phyloP scores from a whole-genome alignment of 2,113 vertebrate genomes.

The Centrocercus urophasianus region DNA sequence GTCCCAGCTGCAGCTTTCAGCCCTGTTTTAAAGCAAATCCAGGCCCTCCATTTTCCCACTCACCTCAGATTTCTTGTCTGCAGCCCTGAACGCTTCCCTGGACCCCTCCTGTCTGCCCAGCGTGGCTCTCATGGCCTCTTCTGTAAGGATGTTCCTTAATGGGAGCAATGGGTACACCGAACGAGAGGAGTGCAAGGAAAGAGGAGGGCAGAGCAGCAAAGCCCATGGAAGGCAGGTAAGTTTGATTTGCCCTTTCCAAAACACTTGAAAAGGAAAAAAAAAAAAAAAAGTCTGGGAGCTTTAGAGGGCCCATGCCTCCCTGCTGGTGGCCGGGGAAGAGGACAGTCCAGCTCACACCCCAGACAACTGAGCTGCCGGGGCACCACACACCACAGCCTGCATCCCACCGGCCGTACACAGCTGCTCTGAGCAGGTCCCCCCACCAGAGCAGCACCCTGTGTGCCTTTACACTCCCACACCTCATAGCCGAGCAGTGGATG shows the following conservation, averaged over 20 bases:
- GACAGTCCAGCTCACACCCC: neutral
- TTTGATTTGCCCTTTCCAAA: neutral
- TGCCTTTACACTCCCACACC: neutral
- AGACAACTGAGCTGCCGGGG: fast-evolving
- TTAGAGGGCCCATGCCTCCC: neutral
- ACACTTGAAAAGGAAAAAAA: neutral
- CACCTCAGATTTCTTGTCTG: neutral
- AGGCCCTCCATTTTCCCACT: neutral
- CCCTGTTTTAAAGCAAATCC: neutral
- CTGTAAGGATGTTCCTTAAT: neutral
- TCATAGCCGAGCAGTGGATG: neutral
- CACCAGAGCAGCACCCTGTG: neutral
- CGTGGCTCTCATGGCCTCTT: neutral
- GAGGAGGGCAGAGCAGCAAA: neutral
- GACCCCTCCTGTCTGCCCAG: neutral
- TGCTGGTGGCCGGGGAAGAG: fast-evolving
- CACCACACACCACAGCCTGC: neutral
- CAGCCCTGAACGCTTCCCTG: neutral
- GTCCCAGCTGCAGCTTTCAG: neutral
- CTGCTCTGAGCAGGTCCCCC: neutral
- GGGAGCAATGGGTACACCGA: neutral
- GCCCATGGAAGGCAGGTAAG: neutral
- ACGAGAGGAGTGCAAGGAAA: fast-evolving
- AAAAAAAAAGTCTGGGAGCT: neutral
- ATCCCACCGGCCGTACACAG: no score